Conservation (phyloP, 92 coral and sea anemone genomes). For the Ricordea florida region DNA sequence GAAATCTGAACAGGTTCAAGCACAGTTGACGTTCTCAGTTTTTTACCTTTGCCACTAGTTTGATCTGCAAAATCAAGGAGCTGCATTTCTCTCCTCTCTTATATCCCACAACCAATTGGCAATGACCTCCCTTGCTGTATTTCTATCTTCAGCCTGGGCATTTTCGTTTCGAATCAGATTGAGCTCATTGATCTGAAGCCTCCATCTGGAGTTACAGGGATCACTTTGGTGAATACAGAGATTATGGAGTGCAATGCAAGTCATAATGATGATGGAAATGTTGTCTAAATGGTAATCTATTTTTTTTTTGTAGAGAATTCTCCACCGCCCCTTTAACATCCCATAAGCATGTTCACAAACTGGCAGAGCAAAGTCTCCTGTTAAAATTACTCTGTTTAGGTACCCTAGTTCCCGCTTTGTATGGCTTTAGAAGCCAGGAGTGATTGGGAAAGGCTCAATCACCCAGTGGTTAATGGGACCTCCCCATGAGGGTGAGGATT, state of each 20-base stretch:
- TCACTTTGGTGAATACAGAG: neutral
- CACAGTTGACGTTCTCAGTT: no score
- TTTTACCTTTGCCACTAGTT: no score
- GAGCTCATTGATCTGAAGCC: constrained; percentile 2
- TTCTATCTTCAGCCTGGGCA: neutral
- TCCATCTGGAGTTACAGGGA: no score
- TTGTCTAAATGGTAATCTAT: constrained; percentile 7
- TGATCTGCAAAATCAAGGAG: no score
- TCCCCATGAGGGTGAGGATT: no score
- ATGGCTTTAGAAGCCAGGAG: no score
- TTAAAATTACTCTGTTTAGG: constrained; percentile 22
- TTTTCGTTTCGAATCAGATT: neutral
- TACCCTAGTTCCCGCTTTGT: neutral
- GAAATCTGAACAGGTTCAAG: no score
- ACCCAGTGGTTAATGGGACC: no score
- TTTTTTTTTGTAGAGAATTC: constrained; percentile 17
- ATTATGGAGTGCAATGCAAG: constrained; percentile 21
- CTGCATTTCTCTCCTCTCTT: neutral
- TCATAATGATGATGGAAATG: constrained; percentile 10
- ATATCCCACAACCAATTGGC: constrained; percentile 7
- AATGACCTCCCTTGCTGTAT: neutral
- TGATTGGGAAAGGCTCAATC: no score
- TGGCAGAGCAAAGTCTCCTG: constrained; percentile 49
- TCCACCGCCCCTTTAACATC: constrained; percentile 33
- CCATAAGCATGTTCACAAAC: constrained; percentile 39